Base-by-base conservation (phyloP, 2,888 invertebrate genomes). In the Mechanitis mazaeus region DNA sequence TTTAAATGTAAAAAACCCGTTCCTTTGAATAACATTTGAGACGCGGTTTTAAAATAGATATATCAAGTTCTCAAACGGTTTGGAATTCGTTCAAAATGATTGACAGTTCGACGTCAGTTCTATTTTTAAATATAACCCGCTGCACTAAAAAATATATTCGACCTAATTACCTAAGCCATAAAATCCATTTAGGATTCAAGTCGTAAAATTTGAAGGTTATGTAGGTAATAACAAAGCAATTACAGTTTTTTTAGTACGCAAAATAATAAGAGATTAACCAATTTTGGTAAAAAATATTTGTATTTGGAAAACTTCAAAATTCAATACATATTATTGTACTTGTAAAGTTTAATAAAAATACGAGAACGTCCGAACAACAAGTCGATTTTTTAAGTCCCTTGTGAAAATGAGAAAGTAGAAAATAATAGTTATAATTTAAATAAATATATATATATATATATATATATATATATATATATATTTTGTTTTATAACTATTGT, bases 221-320 rank as follows among this genome's bases (percentile, higher is more conserved):
- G 50, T 50, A 28, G 31, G 50, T 50, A 50, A 28, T 50, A 50
- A 50, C 9, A 47, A 47, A 47, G 47, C 20, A n/a, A 50, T 50
- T 50, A 31, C 31, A 31, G 9, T 28, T 50, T 50, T 50, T 50
- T 50, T 31, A 42, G 42, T 11, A 42, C 9, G 11, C 7, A 9
- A 42, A 42, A 42, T 42, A 42, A 9, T 38, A 42, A 42, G 7
- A 9, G 9, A 3, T 42, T 42, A 42, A 42, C 42, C 6, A 5
- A 42, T 9, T 42, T 42, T 9, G 7, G 3, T 42, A 9, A 42
- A 2, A 3, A 42, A 9, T 42, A 42, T 42, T 20, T 20, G 20
- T 42, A 42, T 42, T 20, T 20, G 20, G 20, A 20, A 20, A 20
- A 20, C 20, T 20, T 20, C 20, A 20, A 20, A 20, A 20, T 20